These are phyloP conservation scores for Odontamblyopus rebecca DNA, from an alignment of 2,797 vertebrate species.

Conservation along the genomic window DNA sequence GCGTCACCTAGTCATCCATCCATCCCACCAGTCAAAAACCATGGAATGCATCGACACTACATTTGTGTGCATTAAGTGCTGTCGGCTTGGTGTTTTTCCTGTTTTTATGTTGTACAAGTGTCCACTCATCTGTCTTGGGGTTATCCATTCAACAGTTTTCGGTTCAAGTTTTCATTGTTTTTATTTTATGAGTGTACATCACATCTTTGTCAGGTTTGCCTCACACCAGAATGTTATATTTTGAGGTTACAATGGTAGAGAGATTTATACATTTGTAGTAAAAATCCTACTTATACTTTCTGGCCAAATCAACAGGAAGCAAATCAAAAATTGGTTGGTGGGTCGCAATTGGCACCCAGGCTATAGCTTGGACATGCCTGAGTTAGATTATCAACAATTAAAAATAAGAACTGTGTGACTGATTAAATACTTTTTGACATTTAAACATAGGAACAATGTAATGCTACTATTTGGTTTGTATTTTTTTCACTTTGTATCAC, in stretches of 20 bases:
- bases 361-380: no score
- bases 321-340: no score
- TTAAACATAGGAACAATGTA: no score
- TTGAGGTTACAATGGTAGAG: not conserved
- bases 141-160: not conserved
- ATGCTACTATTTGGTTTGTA: no score
- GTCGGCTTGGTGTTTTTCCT: slow-evolving; percentile 21
- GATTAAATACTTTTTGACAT: no score
- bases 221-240: not conserved
- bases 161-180: not conserved
- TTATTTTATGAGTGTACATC: not conserved
- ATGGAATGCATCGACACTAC: slow-evolving; percentile 45
- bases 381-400: no score
- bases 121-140: slow-evolving; percentile 14
- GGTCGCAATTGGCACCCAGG: no score
- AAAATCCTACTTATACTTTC: not conserved
- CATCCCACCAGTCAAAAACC: slow-evolving; percentile 51
- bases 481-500: no score
- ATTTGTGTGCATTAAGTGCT: slow-evolving; percentile 17
- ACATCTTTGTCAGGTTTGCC: not conserved
- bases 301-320: no score
- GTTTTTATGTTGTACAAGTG: slow-evolving; percentile 17
- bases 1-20: slow-evolving; percentile 69
- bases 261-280: not conserved
- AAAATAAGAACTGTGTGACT: no score